These are phyloP conservation scores for Taphrorychus bicolor DNA, from an alignment of 2,888 invertebrate species.

Conservation along the genomic window DNA sequence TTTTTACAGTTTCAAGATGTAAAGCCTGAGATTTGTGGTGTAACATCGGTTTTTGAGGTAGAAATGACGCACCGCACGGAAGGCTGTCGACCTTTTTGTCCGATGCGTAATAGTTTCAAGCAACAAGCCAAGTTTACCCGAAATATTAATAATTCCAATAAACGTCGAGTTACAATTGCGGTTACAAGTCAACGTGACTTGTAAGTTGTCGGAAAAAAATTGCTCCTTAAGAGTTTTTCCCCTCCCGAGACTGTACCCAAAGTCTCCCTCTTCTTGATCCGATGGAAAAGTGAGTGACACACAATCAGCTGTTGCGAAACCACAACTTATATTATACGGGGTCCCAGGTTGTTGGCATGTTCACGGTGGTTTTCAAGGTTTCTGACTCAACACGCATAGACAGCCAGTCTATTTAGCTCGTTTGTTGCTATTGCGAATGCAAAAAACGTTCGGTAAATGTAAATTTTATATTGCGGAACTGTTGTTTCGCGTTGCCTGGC, in stretches of 20 bases:
- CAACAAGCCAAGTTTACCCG: not conserved
- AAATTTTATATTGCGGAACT: slow-evolving; percentile 10
- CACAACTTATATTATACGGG: not conserved
- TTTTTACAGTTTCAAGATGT: too few relatives aligned
- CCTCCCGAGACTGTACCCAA: too few relatives aligned
- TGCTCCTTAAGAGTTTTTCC: too few relatives aligned
- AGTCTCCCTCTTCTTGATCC: too few relatives aligned
- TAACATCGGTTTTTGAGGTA: too few relatives aligned
- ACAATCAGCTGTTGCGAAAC: slow-evolving; percentile 12
- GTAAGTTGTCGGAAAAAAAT: not conserved
- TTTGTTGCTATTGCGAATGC: slow-evolving; percentile 3
- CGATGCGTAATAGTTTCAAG: not conserved
- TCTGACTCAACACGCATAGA: slow-evolving; percentile 7
- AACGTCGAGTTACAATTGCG: not conserved
- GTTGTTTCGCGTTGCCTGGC: slow-evolving; percentile 3
- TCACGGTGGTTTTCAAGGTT: slow-evolving; percentile 1
- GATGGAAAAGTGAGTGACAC: not conserved
- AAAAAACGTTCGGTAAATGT: slow-evolving; percentile 10
- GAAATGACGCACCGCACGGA: not conserved
- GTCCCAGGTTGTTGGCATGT: slow-evolving; percentile 11
- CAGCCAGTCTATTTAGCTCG: slow-evolving; percentile 1
- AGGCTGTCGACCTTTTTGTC: not conserved
- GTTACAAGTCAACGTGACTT: not conserved
- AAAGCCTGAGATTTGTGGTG: too few relatives aligned
- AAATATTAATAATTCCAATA: not conserved